phyloP scores from a whole-genome alignment of 1,140 invertebrate species.

The Achroia grisella region DNA sequence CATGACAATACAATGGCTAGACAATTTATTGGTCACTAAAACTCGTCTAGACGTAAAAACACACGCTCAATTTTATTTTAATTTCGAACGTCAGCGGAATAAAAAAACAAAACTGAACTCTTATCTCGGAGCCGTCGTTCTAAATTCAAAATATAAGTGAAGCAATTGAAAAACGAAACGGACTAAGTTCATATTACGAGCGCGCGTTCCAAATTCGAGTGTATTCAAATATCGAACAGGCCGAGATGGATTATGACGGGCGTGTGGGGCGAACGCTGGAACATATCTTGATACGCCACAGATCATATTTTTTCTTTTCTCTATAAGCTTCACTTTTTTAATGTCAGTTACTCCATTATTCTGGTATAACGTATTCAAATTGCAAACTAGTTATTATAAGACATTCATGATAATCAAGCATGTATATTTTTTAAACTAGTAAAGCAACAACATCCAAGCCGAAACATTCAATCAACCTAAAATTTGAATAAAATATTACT shows the following conservation, averaged over 20 bases:
- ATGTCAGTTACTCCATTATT: slow-evolving; percentile 9
- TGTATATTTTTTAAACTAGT: slow-evolving; percentile 29
- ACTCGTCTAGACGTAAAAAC: slow-evolving; percentile 29
- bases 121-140: slow-evolving; percentile 56
- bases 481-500: slow-evolving; percentile 71
- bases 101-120: slow-evolving; percentile 34
- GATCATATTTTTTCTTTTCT: slow-evolving; percentile 26
- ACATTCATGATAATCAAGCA: slow-evolving; percentile 27
- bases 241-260: slow-evolving; percentile 59
- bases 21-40: slow-evolving; percentile 34
- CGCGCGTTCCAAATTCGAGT: slow-evolving; percentile 61
- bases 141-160: slow-evolving; percentile 69
- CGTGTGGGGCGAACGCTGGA: slow-evolving; percentile 33
- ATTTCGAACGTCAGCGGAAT: slow-evolving; percentile 24
- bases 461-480: slow-evolving; percentile 65
- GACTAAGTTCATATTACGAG: slow-evolving; percentile 58
- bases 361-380: slow-evolving; percentile 25
- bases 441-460: slow-evolving; percentile 35
- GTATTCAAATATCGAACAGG: slow-evolving; percentile 64
- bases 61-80: slow-evolving; percentile 29
- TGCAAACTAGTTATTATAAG: slow-evolving; percentile 32
- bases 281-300: slow-evolving; percentile 34
- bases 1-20: slow-evolving; percentile 24
- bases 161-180: slow-evolving; percentile 71
- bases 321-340: slow-evolving; percentile 13